phyloP scores from a whole-genome alignment of 2,888 invertebrate genomes.

The Hermaeophaga mercurialis region DNA sequence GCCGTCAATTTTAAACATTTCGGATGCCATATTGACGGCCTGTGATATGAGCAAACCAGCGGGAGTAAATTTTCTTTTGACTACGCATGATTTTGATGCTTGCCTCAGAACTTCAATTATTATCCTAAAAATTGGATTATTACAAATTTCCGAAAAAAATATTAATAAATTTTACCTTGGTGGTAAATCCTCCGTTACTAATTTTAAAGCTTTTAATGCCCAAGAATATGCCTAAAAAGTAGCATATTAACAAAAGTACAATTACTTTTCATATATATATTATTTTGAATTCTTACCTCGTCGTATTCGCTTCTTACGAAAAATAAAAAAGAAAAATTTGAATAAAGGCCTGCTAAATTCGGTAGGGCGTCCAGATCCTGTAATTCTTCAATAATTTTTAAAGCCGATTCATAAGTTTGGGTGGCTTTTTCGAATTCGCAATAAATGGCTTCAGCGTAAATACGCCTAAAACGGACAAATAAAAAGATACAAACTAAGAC shows the following conservation, averaged over 20 bases:
- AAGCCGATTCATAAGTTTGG: conserved; percentile 68
- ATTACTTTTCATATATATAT: background rate
- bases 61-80: conserved; percentile 81
- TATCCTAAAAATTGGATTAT: conserved; percentile 59
- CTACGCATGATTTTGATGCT: conserved; percentile 87
- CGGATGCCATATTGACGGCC: conserved; percentile 74
- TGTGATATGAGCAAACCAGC: conserved; percentile 84
- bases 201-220: conserved; percentile 75
- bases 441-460: conserved; percentile 83
- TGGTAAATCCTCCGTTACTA: conserved; percentile 68
- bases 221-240: conserved; percentile 56
- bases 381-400: conserved; percentile 61
- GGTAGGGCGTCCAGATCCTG: conserved; percentile 56
- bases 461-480: conserved; percentile 72
- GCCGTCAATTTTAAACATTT: conserved; percentile 63
- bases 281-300: conserved; percentile 62
- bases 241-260: background rate
- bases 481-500: no score
- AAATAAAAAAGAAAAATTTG: conserved; percentile 81
- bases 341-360: conserved; percentile 74
- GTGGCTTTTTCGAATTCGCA: conserved; percentile 81
- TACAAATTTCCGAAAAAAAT: background rate
- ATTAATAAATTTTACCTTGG: conserved; percentile 64
- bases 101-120: conserved; percentile 83
- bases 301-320: conserved; percentile 87